A percentile compares a stretch with the other conserved stretches of the same genome.
Evolutionary conservation across 2,797 vertebrate genomes (phyloP).

Genomic region (Smutsia gigantea): DNA sequence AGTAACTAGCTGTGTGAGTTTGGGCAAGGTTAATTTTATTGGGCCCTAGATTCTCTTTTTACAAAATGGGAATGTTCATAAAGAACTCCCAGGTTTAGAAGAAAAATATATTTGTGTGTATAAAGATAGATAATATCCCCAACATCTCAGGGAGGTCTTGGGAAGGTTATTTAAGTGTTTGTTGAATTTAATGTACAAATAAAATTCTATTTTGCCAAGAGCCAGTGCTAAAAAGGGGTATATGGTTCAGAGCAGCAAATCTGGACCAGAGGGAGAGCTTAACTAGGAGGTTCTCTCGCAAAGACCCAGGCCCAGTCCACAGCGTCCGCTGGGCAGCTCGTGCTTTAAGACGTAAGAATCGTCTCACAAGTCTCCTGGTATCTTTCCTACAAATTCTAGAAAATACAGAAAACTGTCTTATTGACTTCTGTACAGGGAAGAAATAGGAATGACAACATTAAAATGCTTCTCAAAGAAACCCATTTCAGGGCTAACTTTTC

Average conservation of each 20-base stretch:
- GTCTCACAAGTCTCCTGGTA: neutral
- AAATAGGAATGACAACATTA: neutral
- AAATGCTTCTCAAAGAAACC: neutral
- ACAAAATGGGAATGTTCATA: neutral
- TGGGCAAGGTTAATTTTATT: neutral
- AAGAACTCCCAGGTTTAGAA: neutral
- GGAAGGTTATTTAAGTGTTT: neutral
- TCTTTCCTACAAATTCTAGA: neutral
- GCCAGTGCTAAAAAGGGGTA: accelerated
- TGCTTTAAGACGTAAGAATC: neutral
- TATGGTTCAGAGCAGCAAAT: neutral
- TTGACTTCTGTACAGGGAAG: neutral
- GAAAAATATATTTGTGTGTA: neutral
- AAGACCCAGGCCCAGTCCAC: neutral
- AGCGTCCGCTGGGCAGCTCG: neutral
- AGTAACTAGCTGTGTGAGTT: neutral
- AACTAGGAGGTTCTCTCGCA: neutral
- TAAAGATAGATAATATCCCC: neutral
- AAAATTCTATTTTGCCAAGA: neutral
- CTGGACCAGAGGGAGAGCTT: neutral
- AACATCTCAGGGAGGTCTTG: neutral
- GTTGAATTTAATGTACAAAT: neutral
- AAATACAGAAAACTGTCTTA: neutral
- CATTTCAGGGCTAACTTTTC: constrained; percentile 20
- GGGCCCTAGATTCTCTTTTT: neutral